A percentile compares a stretch with the other conserved stretches of the same genome.
These are phyloP conservation scores for Cyanoramphus novaezelandiae DNA, from an alignment of 2,113 vertebrate species.

Conservation along the genomic window DNA sequence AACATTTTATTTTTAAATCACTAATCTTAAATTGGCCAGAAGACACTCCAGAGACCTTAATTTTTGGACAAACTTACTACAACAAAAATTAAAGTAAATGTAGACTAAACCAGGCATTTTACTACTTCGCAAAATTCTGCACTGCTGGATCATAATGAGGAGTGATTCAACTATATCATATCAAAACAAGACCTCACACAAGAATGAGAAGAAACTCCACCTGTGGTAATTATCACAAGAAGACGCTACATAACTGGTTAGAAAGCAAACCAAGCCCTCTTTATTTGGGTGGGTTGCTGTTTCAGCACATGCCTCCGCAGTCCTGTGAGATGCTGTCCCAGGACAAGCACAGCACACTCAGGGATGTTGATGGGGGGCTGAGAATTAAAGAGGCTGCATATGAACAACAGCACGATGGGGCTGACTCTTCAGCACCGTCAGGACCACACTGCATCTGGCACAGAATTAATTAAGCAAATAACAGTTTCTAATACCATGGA, in stretches of 20 bases:
- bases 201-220: not conserved
- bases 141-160: not conserved
- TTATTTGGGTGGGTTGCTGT: not conserved
- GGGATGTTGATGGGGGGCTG: not conserved
- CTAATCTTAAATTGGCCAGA: not conserved
- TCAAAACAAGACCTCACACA: not conserved
- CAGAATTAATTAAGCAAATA: not conserved
- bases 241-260: not conserved
- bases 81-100: not conserved
- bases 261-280: not conserved
- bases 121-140: not conserved
- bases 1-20: not conserved
- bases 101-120: not conserved
- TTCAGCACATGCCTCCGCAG: not conserved
- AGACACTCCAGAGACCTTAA: not conserved
- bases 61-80: not conserved
- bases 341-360: fast-evolving
- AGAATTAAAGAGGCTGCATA: no score
- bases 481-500: not conserved
- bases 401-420: not conserved
- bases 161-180: not conserved
- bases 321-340: not conserved
- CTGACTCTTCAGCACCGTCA: not conserved
- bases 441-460: fast-evolving
- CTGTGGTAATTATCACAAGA: not conserved